phyloP scores from a whole-genome alignment of 2,888 invertebrate species.

The Molanna angustata region DNA sequence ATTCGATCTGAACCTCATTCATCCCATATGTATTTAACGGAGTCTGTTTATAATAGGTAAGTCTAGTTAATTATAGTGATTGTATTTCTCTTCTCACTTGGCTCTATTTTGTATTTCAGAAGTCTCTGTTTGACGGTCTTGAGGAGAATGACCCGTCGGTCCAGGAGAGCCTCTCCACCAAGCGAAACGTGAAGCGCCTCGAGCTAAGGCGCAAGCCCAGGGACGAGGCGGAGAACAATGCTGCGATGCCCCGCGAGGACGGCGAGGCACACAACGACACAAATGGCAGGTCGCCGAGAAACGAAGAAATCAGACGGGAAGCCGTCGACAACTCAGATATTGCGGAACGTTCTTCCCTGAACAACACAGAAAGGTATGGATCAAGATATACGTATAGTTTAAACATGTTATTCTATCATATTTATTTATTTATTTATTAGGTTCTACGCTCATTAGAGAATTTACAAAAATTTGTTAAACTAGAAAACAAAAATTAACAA shows the following conservation, averaged over 20 bases:
- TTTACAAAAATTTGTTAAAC: too few relatives aligned
- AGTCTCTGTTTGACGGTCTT: slow-evolving; percentile 82
- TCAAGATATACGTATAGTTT: slow-evolving; percentile 2
- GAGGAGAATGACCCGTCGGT: slow-evolving; percentile 73
- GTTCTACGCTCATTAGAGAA: too few relatives aligned
- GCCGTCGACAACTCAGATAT: neutral
- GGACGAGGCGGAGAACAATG: slow-evolving; percentile 11
- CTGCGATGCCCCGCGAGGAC: neutral
- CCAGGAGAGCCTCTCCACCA: slow-evolving; percentile 56
- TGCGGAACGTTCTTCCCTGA: neutral
- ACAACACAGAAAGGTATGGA: neutral
- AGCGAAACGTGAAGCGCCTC: slow-evolving; percentile 69
- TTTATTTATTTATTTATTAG: too few relatives aligned
- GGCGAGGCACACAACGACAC: too few relatives aligned
- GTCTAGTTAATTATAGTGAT: too few relatives aligned
- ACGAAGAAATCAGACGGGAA: too few relatives aligned
- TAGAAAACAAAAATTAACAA: too few relatives aligned
- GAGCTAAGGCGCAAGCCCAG: slow-evolving; percentile 60
- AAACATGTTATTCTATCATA: slow-evolving; percentile 10
- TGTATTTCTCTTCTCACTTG: too few relatives aligned
- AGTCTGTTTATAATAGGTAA: too few relatives aligned
- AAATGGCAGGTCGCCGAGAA: neutral
- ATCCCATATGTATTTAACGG: too few relatives aligned
- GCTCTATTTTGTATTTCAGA: slow-evolving; percentile 53
- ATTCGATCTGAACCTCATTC: too few relatives aligned